These are phyloP conservation scores for Agonopterix heracliana DNA, from an alignment of 2,888 invertebrate genomes.

Conservation along the genomic window DNA sequence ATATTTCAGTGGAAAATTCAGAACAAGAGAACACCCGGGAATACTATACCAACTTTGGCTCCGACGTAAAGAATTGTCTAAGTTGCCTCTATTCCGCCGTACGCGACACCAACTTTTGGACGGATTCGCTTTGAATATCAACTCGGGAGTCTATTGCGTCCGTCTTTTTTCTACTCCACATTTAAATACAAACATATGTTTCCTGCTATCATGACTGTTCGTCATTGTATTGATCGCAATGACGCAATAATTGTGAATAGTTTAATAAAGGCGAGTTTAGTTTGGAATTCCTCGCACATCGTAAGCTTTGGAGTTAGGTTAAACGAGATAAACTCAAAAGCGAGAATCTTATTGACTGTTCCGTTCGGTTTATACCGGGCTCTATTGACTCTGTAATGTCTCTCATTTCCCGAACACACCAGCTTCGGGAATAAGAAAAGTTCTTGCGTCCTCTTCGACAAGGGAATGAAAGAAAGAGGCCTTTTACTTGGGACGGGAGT, in stretches of 20 bases:
- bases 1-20: slow-evolving; percentile 36
- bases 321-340: slow-evolving; percentile 54
- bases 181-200: slow-evolving; percentile 9
- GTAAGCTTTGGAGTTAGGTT: slow-evolving; percentile 46
- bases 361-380: slow-evolving; percentile 52
- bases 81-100: slow-evolving; percentile 24
- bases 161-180: not conserved
- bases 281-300: slow-evolving; percentile 47
- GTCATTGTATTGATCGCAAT: slow-evolving; percentile 38
- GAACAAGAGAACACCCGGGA: slow-evolving; percentile 32
- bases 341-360: slow-evolving; percentile 60
- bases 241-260: slow-evolving; percentile 36
- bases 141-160: slow-evolving; percentile 16
- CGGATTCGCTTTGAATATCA: slow-evolving; percentile 47
- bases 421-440: slow-evolving; percentile 68
- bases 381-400: slow-evolving; percentile 71
- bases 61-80: slow-evolving; percentile 38
- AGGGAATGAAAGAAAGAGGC: slow-evolving; percentile 62
- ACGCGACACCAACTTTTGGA: slow-evolving; percentile 28
- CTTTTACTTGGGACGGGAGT: slow-evolving; percentile 39
- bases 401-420: slow-evolving; percentile 66
- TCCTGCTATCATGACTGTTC: not conserved
- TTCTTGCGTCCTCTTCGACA: slow-evolving; percentile 46
- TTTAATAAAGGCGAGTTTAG: slow-evolving; percentile 28
- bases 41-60: slow-evolving; percentile 22